Evolutionary conservation across 2,113 vertebrate genomes (phyloP), one percentile per base, ranked within the genome.

Genomic region (Donacobius atricapilla): DNA sequence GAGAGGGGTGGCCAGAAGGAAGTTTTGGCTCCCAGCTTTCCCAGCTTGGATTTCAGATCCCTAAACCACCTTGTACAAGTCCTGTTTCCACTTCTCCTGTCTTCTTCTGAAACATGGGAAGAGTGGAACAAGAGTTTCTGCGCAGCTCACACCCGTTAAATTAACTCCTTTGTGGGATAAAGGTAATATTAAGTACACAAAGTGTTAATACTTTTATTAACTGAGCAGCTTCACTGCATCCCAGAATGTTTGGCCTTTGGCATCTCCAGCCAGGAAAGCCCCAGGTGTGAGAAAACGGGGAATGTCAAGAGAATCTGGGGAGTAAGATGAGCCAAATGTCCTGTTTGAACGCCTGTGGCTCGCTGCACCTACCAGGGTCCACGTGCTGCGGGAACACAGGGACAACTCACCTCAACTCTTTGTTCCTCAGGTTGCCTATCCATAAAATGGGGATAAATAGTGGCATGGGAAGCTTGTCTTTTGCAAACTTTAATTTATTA

Each of bases 401-500:
- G 21, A 40, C 2, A 66, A 8, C 68, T 39, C 42, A 47, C 69
- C 65, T 45, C 45, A 87, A 75, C 18, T 28, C 42, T n/a, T 42
- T 51, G 33, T 63, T 95, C 81, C 68, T 92, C 76, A 39, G 47
- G 10, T 70, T 90, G 24, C 19, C 35, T 60, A 28, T 57, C 83
- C n/a, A 44, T 71, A 66, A 92, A 94, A 93, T 51, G 56, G 68
- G 76, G 84, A 73, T 58, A 93, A 95, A 83, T 19, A 44, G 47
- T 33, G 56, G 35, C 76, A 87, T 83, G 54, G 87, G 93, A 77
- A 53, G 39, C 76, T 54, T 35, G 47, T 40, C 42, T 81, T 86
- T 78, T 58, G 63, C 3, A 18, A 92, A 81, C 40, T 45, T 93
- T 93, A 86, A 94, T 95, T 95, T 91, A 95, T 94, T 88, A 93